Evolutionary conservation across 2,797 vertebrate genomes (phyloP).

Genomic region (Danio aesculapii): DNA sequence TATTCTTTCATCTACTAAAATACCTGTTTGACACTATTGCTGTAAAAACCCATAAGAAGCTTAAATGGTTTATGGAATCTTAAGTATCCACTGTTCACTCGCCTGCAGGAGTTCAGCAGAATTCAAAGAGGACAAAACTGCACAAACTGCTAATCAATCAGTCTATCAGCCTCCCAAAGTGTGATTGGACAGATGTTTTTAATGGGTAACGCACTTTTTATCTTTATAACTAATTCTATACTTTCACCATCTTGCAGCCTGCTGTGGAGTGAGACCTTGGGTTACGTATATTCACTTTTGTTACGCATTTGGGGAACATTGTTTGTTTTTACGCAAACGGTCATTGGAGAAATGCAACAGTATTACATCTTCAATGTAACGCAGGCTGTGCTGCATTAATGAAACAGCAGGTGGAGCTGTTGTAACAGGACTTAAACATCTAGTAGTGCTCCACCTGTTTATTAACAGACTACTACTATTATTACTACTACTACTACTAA

Average conservation of each 20-base stretch:
- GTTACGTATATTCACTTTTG: conserved; percentile 37
- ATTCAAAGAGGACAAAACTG: conserved; percentile 40
- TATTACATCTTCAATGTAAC: conserved; percentile 14
- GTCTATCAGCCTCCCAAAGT: conserved; percentile 16
- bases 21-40: not conserved
- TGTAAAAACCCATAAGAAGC: conserved; percentile 1
- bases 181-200: conserved; percentile 34
- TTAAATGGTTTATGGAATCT: conserved; percentile 13
- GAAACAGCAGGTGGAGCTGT: conserved; percentile 22
- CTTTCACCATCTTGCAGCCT: conserved; percentile 51
- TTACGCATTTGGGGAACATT: conserved; percentile 35
- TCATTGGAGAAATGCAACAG: conserved; percentile 30
- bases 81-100: conserved; percentile 44
- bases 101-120: conserved; percentile 39
- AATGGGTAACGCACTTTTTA: not conserved
- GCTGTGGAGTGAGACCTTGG: conserved; percentile 32
- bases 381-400: not conserved
- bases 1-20: not conserved
- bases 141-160: conserved; percentile 46
- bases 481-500: not conserved
- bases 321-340: conserved; percentile 13
- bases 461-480: no score
- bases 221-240: conserved; percentile 39
- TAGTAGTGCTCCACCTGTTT: not conserved
- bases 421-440: not conserved